phyloP scores from a whole-genome alignment of 2,113 vertebrate genomes.

The Centropus unirufus region DNA sequence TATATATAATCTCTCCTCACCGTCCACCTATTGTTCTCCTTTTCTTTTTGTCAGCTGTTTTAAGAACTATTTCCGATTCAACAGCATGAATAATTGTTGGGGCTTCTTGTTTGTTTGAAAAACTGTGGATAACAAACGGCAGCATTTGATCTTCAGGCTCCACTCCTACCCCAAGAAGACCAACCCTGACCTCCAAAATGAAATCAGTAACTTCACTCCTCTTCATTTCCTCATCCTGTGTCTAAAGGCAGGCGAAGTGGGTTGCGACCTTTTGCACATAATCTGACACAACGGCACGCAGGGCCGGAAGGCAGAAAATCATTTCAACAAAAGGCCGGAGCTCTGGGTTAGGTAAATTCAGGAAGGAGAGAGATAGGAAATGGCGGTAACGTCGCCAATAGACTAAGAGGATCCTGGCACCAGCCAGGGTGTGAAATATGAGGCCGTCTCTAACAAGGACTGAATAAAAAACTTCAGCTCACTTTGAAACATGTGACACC shows the following conservation, averaged over 20 bases:
- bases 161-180: slow-evolving; percentile 50
- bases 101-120: slow-evolving; percentile 67
- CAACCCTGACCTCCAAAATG: slow-evolving; percentile 75
- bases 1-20: slow-evolving; percentile 13
- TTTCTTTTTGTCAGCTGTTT: slow-evolving; percentile 74
- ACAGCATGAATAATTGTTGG: slow-evolving; percentile 51
- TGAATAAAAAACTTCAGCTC: slow-evolving; percentile 56
- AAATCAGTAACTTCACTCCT: slow-evolving; percentile 76
- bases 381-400: slow-evolving; percentile 71
- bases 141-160: slow-evolving; percentile 52
- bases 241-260: slow-evolving; percentile 76
- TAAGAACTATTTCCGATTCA: slow-evolving; percentile 75
- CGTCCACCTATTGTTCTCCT: slow-evolving; percentile 61
- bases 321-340: slow-evolving; percentile 79
- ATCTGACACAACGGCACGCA: slow-evolving; percentile 75
- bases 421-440: slow-evolving; percentile 58
- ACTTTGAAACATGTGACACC: slow-evolving; percentile 51
- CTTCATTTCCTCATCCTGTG: slow-evolving; percentile 86
- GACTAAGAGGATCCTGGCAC: slow-evolving; percentile 64
- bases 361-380: slow-evolving; percentile 81
- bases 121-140: slow-evolving; percentile 41
- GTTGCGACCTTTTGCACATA: slow-evolving; percentile 81
- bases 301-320: slow-evolving; percentile 78
- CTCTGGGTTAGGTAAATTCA: slow-evolving; percentile 79
- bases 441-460: slow-evolving; percentile 75